A percentile compares a stretch with the other conserved stretches of the same genome.
phyloP scores from a whole-genome alignment of 2,797 vertebrate genomes.

The Gallinago solitaria region DNA sequence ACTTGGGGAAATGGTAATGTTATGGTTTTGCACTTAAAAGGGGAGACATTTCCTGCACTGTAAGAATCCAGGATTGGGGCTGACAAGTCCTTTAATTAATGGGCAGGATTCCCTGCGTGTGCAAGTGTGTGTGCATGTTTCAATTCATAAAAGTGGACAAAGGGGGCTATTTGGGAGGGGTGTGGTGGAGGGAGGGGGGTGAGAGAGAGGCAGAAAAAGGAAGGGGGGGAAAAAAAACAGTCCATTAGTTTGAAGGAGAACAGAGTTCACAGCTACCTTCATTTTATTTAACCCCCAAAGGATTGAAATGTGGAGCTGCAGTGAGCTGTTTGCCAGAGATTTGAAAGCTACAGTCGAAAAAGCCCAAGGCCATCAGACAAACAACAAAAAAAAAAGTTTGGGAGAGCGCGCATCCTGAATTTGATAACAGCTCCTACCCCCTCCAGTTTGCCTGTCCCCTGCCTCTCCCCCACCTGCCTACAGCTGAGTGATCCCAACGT shows the following conservation, averaged over 20 bases:
- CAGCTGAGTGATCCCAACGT: background rate
- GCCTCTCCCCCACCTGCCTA: background rate
- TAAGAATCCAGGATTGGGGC: conserved; percentile 81
- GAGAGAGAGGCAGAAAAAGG: conserved; percentile 14
- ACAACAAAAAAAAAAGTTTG: conserved; percentile 66
- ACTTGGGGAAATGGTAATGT: conserved; percentile 91
- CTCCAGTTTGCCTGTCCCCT: background rate
- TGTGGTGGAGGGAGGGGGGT: background rate
- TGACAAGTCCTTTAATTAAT: conserved; percentile 86
- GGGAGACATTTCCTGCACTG: conserved; percentile 82
- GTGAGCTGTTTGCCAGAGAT: conserved; percentile 68
- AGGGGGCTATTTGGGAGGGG: conserved; percentile 71
- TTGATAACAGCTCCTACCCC: background rate
- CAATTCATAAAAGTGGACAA: conserved; percentile 85
- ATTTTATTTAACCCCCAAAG: conserved; percentile 77
- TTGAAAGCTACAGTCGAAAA: conserved; percentile 70
- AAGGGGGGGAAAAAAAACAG: conserved; percentile 5
- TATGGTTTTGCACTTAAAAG: conserved; percentile 90
- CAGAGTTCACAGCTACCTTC: conserved; percentile 79
- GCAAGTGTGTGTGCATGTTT: conserved; percentile 78
- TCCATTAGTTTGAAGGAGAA: conserved; percentile 81
- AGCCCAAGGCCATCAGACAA: conserved; percentile 72
- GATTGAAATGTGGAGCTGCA: conserved; percentile 71
- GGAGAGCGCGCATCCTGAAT: conserved; percentile 36
- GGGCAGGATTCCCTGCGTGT: conserved; percentile 80